These are phyloP conservation scores for Brienomyrus brachyistius DNA, from an alignment of 2,113 vertebrate genomes.

Conservation along the genomic window DNA sequence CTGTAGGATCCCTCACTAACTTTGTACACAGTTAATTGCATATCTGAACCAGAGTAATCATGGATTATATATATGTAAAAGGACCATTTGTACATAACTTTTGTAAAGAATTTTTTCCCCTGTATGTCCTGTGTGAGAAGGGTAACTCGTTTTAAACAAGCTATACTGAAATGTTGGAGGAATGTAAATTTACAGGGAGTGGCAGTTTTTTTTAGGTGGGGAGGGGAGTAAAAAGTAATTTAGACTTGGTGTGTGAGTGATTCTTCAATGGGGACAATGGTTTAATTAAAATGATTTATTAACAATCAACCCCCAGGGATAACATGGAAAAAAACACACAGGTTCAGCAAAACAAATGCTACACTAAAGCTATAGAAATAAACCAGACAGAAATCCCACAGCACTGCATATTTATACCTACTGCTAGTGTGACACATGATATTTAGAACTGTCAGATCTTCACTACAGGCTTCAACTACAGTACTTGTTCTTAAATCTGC, in stretches of 20 bases:
- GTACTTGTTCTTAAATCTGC: not conserved
- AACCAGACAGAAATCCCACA: not conserved
- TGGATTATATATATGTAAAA: constrained; percentile 11
- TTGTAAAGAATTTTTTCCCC: constrained; percentile 35
- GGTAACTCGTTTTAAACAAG: constrained; percentile 40
- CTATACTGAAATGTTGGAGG: constrained; percentile 54
- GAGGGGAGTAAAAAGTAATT: not conserved
- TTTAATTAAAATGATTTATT: not conserved
- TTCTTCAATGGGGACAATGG: not conserved
- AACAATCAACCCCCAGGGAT: not conserved
- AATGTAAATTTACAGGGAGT: constrained; percentile 48
- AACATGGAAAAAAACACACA: not conserved
- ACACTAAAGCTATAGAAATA: not conserved
- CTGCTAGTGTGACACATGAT: not conserved
- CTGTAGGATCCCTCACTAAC: not conserved
- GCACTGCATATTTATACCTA: not conserved
- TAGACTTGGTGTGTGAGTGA: not conserved
- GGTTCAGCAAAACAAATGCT: not conserved
- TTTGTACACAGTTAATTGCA: not conserved
- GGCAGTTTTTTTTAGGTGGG: constrained; percentile 36
- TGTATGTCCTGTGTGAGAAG: constrained; percentile 19
- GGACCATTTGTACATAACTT: constrained; percentile 46
- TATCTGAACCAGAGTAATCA: constrained; percentile 16
- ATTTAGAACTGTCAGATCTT: not conserved
- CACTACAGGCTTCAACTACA: not conserved